Base-by-base conservation (phyloP, 2,113 vertebrate genomes). In the Ciconia maguari region DNA sequence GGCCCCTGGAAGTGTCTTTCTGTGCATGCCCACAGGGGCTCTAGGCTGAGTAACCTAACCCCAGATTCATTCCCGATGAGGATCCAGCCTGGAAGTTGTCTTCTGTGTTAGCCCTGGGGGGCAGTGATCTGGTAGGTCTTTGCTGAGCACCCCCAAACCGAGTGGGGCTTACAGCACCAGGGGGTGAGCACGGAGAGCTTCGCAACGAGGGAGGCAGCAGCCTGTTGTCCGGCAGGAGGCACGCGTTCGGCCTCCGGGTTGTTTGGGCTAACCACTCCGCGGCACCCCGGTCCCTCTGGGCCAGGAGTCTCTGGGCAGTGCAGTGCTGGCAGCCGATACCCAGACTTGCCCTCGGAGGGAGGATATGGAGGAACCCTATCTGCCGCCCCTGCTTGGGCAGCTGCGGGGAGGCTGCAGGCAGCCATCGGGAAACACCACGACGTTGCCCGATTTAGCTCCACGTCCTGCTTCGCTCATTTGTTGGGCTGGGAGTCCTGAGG, bases 81-180 rank as follows among this genome's bases (percentile, higher is more conserved):
- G 87, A 70, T 91, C 46, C 68, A 65, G 36, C 41, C 27, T 79
- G 75, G 48, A 64, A 66, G 7, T 32, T 27, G 61, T 82, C 38
- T 57, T 75, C 34, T 19, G 10, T 2, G 0, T 81, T 58, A 61
- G 46, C 29, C 41, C 27, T 17, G 34, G 32, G 16, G 3, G 1
- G 9, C 0, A 1, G 36, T 44, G 68, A 32, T 13, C 5, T 41
- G 51, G 32, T n/a, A 36, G 64, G 58, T 76, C 76, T 83, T 79
- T 30, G 69, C 54, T n/a, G 64, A 81, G 44, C 52, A 30, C 21
- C 42, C 38, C 34, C 18, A 38, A 25, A 58, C 0, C 2, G 46
- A 12, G 38, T 1, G 29, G n/a, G 49, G 36, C 52, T 52, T n/a
- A 4, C 4, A 7, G 48, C 72, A 30, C 2, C 0, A 0, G 9